A percentile compares a stretch with the other conserved stretches of the same genome.
phyloP scores from a whole-genome alignment of 1,140 invertebrate species.

The Apolygus lucorum region DNA sequence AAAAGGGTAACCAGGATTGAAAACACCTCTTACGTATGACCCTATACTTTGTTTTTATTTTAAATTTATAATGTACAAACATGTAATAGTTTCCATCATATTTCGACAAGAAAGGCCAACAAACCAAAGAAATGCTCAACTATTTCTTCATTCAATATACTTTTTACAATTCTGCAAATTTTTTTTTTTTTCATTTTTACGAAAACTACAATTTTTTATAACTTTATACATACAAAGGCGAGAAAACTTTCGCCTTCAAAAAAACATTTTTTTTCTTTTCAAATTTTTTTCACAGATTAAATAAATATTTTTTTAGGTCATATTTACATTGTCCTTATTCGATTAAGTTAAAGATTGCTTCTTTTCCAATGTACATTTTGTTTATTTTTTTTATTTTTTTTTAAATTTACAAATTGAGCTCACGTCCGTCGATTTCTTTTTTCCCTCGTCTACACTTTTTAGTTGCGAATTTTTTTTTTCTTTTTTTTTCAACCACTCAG shows the following conservation, averaged over 20 bases:
- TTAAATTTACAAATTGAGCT: slow-evolving; percentile 27
- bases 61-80: slow-evolving; percentile 28
- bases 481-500: background rate
- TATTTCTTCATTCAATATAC: slow-evolving; percentile 9
- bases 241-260: slow-evolving; percentile 21
- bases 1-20: too few relatives aligned
- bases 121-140: slow-evolving; percentile 17
- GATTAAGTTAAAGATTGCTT: slow-evolving; percentile 24
- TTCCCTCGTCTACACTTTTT: background rate
- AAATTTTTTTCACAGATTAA: slow-evolving; percentile 2
- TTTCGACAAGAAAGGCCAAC: slow-evolving; percentile 21
- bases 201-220: slow-evolving; percentile 25
- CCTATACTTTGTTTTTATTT: slow-evolving; percentile 24
- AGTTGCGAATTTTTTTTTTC: slow-evolving; percentile 10
- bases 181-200: slow-evolving; percentile 25
- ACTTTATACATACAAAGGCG: slow-evolving; percentile 27
- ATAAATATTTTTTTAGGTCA: slow-evolving; percentile 20
- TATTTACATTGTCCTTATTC: background rate
- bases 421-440: slow-evolving; percentile 24
- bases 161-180: slow-evolving; percentile 17
- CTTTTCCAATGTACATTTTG: slow-evolving; percentile 8
- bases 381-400: background rate
- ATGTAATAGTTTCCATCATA: slow-evolving; percentile 18
- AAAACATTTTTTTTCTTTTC: slow-evolving; percentile 21
- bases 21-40: too few relatives aligned